Conservation (phyloP, 2,888 invertebrate species). For the Archips crataeganus region DNA sequence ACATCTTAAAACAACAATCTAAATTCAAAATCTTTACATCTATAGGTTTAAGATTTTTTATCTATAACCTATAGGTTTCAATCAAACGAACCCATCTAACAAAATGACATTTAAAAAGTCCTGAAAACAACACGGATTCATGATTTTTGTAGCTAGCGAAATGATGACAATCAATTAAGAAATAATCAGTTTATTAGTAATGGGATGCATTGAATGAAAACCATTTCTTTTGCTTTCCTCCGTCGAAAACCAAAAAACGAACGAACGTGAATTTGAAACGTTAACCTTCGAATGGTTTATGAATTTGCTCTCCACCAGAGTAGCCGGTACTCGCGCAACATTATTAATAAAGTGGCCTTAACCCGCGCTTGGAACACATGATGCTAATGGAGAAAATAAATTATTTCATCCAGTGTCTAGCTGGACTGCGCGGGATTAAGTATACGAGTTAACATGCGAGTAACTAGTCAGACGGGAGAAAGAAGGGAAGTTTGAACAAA, state of each 20-base stretch:
- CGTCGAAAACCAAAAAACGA: not conserved
- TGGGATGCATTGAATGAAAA: no score
- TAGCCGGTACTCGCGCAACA: conserved; percentile 26
- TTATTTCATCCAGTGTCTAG: conserved; percentile 33
- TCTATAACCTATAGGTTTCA: no score
- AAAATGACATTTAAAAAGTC: no score
- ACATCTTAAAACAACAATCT: no score
- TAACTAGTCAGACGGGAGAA: not conserved
- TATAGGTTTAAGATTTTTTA: no score
- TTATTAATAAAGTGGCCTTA: conserved; percentile 38
- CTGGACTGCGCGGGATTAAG: conserved; percentile 22
- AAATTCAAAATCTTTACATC: no score
- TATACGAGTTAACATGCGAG: not conserved
- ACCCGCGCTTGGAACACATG: conserved; percentile 29
- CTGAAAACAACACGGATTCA: no score
- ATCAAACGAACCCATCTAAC: no score
- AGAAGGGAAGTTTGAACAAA: not conserved
- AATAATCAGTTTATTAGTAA: no score
- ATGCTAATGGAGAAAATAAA: conserved; percentile 40
- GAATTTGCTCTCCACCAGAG: conserved; percentile 2
- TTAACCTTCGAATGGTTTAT: conserved; percentile 15
- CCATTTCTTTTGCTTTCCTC: no score
- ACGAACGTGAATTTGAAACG: not conserved
- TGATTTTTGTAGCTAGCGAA: no score
- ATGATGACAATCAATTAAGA: no score